Evolutionary conservation across 2,888 invertebrate genomes (phyloP), one percentile per base, ranked within the genome.

Genomic region (Chrysopilus asiliformis): DNA sequence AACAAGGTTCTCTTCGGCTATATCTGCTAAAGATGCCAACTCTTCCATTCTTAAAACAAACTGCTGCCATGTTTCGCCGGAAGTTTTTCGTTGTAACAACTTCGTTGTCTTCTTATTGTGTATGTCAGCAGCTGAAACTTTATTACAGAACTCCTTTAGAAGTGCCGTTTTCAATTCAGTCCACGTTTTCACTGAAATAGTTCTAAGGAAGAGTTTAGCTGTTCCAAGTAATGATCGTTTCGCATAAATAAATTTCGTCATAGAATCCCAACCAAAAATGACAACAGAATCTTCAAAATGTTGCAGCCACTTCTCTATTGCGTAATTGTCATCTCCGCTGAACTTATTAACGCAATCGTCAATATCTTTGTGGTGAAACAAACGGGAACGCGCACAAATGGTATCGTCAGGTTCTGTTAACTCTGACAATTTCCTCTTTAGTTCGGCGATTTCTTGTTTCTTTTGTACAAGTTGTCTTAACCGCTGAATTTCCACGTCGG

Each of bases 291-390:
- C 33, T 8, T 33, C 33, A 16, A 33, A 24, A 16, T 33, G 22
- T 10, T 33, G 6, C n/a, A 33, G 10, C 33, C 33, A 33, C 4
- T 33, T 25, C 2, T 2, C 12, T 9, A 33, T 24, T 4, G 15
- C 16, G 9, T 33, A 33, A 4, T 33, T 7, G 16, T 33, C 33
- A 2, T 33, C 25, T 7, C 33, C 33, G n/a, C 17, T 33, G 14
- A 33, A 33, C 8, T 8, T 12, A 16, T 20, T 20, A 8, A 33
- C 15, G 6, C 25, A 33, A 3, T 25, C 22, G n/a, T 33, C 33
- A 6, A 33, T 18, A 10, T 33, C 33, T n/a, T 15, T 22, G 6
- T n/a, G n/a, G n/a, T n/a, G n/a, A n/a, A n/a, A n/a, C n/a, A n/a
- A n/a, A n/a, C n/a, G n/a, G n/a, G n/a, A n/a, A n/a, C n/a, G n/a